Evolutionary conservation across 1,140 invertebrate genomes (phyloP).

Genomic region (Nymphalis io): DNA sequence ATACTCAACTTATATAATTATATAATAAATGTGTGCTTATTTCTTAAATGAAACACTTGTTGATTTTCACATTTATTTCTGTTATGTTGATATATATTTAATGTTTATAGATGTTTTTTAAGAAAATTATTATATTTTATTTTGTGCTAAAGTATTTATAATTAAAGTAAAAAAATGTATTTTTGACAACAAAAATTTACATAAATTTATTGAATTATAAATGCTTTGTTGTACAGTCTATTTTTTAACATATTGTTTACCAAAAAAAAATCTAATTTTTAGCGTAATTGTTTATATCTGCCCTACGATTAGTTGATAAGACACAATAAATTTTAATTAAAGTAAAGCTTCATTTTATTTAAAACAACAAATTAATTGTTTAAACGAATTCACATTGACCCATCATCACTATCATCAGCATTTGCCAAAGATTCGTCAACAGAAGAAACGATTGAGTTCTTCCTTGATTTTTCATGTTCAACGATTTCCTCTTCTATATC

Average conservation of each 20-base stretch:
- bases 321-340: slow-evolving; percentile 49
- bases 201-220: slow-evolving; percentile 2
- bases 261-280: slow-evolving; percentile 56
- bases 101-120: slow-evolving; percentile 25
- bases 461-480: slow-evolving; percentile 4
- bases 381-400: not conserved
- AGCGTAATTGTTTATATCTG: slow-evolving; percentile 39
- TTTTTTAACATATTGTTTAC: slow-evolving; percentile 52
- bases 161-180: not conserved
- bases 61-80: slow-evolving; percentile 26
- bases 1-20: slow-evolving; percentile 4
- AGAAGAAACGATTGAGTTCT: slow-evolving; percentile 2
- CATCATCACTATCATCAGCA: not conserved
- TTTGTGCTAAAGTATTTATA: not conserved
- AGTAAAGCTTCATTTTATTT: slow-evolving; percentile 17
- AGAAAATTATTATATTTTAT: slow-evolving; percentile 2
- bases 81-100: slow-evolving; percentile 19
- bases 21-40: slow-evolving; percentile 16
- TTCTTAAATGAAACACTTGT: slow-evolving; percentile 16
- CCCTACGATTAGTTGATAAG: slow-evolving; percentile 51
- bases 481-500: slow-evolving; percentile 22
- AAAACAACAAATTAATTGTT: too few species aligned
- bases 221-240: slow-evolving; percentile 11
- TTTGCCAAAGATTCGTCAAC: slow-evolving; percentile 9
- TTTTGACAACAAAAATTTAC: not conserved